Evolutionary conservation across 2,888 invertebrate genomes (phyloP), one percentile per base, ranked within the genome.

Genomic region (Patella depressa): DNA sequence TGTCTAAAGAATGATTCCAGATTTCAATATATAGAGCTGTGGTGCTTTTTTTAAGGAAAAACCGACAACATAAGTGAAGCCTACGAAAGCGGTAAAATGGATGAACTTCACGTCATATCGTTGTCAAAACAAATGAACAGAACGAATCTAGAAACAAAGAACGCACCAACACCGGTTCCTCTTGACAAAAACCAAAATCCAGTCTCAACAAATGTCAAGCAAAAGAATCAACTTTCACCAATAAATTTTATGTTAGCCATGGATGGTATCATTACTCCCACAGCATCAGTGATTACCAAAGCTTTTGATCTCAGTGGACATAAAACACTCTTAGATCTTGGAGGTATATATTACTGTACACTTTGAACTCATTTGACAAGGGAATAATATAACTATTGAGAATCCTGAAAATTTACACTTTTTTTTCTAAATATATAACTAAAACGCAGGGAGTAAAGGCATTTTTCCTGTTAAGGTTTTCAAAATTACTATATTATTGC

Each of bases 281-380:
- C 85, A 70, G 83, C 87, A 1, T 81, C 83, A 2, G 82, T 78
- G n/a, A 76, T 87, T 2, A 80, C 84, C 45, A 78, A 76, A 59
- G 85, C 86, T 2, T 86, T 87, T 76, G 88, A 88, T 77, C 85
- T 88, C 70, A 83, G 80, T n/a, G 80, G 78, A n/a, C 87, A 85
- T 79, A 81, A 83, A 65, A 84, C 81, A 14, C 83, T 84, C 11
- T 83, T 85, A 53, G 88, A 88, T 78, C 82, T 88, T 15, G 88
- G 88, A 81, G 88, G 88, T 88, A 80, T 17, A 79, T 65, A 65
- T 45, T 45, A 7, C 45, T 45, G 9, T 45, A 9, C 7, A 45
- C 45, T 45, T 45, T 45, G 45, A 45, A 45, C 4, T 45, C 45
- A 45, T 45, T 45, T 45, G 45, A 7, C 9, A 45, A 34, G 34